A percentile compares a stretch with the other conserved stretches of the same genome.
phyloP scores from a whole-genome alignment of 2,888 invertebrate genomes.

The Gryllus longicercus region DNA sequence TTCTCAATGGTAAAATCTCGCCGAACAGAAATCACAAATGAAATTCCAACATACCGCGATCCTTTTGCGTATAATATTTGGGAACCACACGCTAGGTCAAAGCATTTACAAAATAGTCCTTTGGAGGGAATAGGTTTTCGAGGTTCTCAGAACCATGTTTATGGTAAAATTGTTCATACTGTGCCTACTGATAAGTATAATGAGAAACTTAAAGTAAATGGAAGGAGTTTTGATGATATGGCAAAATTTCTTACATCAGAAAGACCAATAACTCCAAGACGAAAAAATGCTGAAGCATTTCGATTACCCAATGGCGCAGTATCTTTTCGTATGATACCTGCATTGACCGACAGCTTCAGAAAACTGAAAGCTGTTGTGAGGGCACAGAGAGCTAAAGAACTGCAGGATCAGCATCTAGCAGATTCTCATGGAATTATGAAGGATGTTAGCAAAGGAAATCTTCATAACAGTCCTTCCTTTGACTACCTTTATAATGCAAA shows the following conservation, averaged over 20 bases:
- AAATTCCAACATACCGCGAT: conserved; percentile 76
- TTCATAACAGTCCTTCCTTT: neutral
- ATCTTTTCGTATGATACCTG: conserved; percentile 24
- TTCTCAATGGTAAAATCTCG: conserved; percentile 84
- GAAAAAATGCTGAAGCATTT: conserved; percentile 22
- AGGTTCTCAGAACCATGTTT: conserved; percentile 49
- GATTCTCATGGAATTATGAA: neutral
- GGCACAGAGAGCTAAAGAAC: conserved; percentile 70
- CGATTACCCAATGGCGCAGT: conserved; percentile 31
- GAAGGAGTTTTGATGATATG: conserved; percentile 54
- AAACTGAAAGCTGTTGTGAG: conserved; percentile 74
- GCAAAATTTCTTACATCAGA: conserved; percentile 38
- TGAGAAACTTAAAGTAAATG: conserved; percentile 47
- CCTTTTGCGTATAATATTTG: conserved; percentile 78
- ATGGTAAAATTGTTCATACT: conserved; percentile 68
- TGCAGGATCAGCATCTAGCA: conserved; percentile 68
- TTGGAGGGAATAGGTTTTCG: neutral
- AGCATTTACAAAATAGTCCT: conserved; percentile 44
- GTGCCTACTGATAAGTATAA: conserved; percentile 53
- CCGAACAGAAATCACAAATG: conserved; percentile 81
- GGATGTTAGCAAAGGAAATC: neutral
- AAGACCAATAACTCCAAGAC: conserved; percentile 9
- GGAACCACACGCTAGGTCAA: conserved; percentile 57
- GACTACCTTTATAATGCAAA: neutral
- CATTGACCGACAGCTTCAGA: conserved; percentile 58